Conservation (phyloP, 2,113 vertebrate species). For the Onychorhynchus coronatus region DNA sequence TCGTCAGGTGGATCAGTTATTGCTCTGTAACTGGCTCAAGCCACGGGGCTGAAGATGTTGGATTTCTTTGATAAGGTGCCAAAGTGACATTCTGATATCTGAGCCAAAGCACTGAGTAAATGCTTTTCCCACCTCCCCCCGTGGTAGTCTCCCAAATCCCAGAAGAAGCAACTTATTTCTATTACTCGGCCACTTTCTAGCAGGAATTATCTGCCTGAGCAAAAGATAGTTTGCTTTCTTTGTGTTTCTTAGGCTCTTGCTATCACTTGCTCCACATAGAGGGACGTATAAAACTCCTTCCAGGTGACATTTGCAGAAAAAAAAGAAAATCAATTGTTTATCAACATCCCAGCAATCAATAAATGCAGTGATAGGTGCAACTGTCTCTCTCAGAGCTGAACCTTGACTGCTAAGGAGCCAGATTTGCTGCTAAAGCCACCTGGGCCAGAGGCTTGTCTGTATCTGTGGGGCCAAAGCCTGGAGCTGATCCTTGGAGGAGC, state of each 20-base stretch:
- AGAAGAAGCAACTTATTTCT: neutral
- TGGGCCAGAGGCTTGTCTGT: neutral
- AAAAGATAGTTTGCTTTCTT: neutral
- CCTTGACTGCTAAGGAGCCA: neutral
- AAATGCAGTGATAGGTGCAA: constrained; percentile 25
- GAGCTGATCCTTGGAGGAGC: neutral
- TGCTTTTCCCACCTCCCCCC: neutral
- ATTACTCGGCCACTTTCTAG: fast-evolving
- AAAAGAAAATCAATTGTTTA: constrained; percentile 53
- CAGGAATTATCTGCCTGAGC: neutral
- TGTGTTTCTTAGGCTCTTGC: neutral
- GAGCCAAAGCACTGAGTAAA: neutral
- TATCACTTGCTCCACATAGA: neutral
- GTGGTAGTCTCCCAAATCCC: neutral
- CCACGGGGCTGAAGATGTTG: neutral
- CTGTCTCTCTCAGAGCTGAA: neutral
- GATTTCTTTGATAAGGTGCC: constrained; percentile 5
- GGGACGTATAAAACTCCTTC: constrained; percentile 20
- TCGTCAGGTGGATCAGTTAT: neutral
- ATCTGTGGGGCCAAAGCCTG: neutral
- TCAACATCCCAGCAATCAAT: neutral
- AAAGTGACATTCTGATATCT: neutral
- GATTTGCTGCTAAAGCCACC: neutral
- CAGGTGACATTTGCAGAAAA: constrained; percentile 39
- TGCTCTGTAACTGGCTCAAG: neutral